A percentile compares a stretch with the other conserved stretches of the same genome.
Evolutionary conservation across 2,888 invertebrate genomes (phyloP).

Genomic region (Chloroclysta siterata): DNA sequence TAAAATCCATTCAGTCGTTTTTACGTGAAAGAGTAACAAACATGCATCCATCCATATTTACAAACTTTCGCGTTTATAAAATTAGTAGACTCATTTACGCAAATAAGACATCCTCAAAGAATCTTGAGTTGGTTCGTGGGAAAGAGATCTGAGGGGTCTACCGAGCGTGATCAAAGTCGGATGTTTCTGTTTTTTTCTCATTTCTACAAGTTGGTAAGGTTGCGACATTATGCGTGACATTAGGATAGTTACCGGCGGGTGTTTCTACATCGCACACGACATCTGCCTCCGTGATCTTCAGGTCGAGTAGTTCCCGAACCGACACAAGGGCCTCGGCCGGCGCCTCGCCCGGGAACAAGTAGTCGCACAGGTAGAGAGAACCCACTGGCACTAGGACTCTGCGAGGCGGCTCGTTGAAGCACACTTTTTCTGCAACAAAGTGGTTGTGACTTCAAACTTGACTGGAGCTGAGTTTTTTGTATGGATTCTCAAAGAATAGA

Average conservation of each 20-base stretch:
- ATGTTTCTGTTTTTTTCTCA: too few relatives aligned
- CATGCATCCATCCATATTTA: too few relatives aligned
- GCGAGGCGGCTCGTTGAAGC: conserved; percentile 95
- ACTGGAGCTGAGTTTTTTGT: not conserved
- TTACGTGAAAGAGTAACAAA: too few relatives aligned
- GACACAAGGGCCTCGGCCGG: conserved; percentile 92
- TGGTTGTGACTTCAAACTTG: not conserved
- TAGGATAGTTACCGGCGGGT: conserved; percentile 86
- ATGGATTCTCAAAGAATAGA: not conserved
- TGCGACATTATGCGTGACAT: too few relatives aligned
- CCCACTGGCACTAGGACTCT: conserved; percentile 91
- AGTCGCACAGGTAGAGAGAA: conserved; percentile 92
- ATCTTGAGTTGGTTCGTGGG: too few relatives aligned
- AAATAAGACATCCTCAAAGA: too few relatives aligned
- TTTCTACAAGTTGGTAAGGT: too few relatives aligned
- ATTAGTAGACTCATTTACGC: too few relatives aligned
- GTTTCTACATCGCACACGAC: conserved; percentile 91
- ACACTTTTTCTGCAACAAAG: conserved; percentile 86
- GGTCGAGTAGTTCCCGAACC: conserved; percentile 92
- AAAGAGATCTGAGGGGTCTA: too few relatives aligned
- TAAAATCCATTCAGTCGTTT: too few relatives aligned
- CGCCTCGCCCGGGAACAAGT: conserved; percentile 96
- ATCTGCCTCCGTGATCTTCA: conserved; percentile 88
- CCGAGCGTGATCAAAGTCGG: too few relatives aligned
- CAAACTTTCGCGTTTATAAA: too few relatives aligned